These are phyloP conservation scores for Leptobrachium leishanense DNA, from an alignment of 2,113 vertebrate genomes.

Conservation along the genomic window DNA sequence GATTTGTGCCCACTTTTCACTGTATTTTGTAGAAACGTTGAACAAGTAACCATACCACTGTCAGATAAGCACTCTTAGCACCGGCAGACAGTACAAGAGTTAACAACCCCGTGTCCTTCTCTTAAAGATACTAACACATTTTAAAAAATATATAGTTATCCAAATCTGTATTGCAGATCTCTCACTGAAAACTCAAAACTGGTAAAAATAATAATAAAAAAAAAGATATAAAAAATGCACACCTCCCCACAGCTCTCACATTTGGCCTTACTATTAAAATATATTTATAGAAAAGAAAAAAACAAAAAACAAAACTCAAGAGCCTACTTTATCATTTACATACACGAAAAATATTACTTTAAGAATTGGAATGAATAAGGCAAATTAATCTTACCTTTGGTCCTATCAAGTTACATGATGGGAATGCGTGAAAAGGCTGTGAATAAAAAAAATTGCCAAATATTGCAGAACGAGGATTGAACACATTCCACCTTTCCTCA, in stretches of 20 bases:
- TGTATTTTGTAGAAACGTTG: no score
- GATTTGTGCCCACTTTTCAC: no score
- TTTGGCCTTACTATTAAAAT: slow-evolving; percentile 49
- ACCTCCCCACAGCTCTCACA: neutral
- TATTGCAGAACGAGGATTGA: neutral
- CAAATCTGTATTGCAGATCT: slow-evolving; percentile 4
- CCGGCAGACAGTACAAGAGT: neutral
- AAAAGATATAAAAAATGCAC: neutral
- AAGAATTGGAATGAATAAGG: slow-evolving; percentile 42
- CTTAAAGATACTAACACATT: neutral
- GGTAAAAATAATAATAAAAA: neutral
- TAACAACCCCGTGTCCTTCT: neutral
- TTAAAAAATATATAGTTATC: neutral
- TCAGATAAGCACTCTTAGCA: no score
- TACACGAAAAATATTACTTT: slow-evolving; percentile 51
- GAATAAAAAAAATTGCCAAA: neutral
- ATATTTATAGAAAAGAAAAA: slow-evolving; percentile 24
- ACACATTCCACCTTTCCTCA: neutral
- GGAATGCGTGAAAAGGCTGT: slow-evolving; percentile 5
- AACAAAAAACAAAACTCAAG: slow-evolving; percentile 17
- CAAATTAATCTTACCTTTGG: slow-evolving; percentile 41
- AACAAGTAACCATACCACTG: no score
- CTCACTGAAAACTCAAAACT: neutral
- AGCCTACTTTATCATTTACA: slow-evolving; percentile 34
- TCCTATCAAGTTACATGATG: slow-evolving; percentile 35